Conservation (phyloP, 2,113 vertebrate genomes). For the Rhinichthys klamathensis region DNA sequence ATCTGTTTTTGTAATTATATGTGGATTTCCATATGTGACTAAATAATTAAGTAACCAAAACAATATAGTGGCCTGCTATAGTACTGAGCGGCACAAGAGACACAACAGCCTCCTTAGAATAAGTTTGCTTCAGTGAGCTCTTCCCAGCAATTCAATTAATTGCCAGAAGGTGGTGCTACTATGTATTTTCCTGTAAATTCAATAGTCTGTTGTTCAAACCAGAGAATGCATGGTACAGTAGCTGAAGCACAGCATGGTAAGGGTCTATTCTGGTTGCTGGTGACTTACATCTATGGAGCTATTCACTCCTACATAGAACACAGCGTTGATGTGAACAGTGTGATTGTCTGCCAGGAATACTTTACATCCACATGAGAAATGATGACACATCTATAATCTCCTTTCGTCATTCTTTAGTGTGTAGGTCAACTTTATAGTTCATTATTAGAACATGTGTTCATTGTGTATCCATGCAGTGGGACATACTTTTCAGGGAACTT, state of each 20-base stretch:
- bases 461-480: slow-evolving; percentile 3
- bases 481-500: neutral
- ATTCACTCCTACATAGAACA: slow-evolving; percentile 40
- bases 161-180: slow-evolving; percentile 57
- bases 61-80: neutral
- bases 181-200: slow-evolving; percentile 32
- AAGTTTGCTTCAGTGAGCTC: neutral
- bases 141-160: slow-evolving; percentile 1
- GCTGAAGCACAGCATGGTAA: slow-evolving; percentile 52
- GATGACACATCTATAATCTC: neutral
- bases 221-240: slow-evolving; percentile 61
- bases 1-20: neutral
- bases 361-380: neutral
- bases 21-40: neutral
- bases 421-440: neutral
- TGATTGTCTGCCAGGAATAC: neutral
- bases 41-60: neutral
- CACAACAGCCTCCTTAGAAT: neutral
- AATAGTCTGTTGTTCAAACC: slow-evolving; percentile 54
- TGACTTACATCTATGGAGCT: slow-evolving; percentile 49
- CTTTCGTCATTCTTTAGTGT: neutral
- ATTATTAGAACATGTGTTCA: slow-evolving; percentile 29
- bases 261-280: slow-evolving; percentile 66
- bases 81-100: neutral
- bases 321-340: neutral